Evolutionary conservation across 2,888 invertebrate genomes (phyloP).

Genomic region (Calliphora vomitoria): DNA sequence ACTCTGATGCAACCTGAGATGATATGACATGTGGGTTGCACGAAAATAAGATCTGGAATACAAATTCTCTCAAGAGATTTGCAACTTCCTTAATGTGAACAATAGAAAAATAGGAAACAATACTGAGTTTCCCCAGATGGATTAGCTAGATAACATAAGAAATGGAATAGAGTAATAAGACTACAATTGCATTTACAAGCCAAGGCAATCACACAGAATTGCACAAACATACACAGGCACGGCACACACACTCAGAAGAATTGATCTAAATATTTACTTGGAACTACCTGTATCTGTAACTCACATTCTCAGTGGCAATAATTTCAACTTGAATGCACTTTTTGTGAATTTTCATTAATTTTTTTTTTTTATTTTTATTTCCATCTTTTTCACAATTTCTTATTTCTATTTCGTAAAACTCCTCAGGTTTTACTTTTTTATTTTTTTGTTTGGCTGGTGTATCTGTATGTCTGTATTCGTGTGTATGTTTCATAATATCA

Average conservation of each 20-base stretch:
- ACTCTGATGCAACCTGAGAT: constrained; percentile 71
- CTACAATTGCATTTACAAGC: constrained; percentile 16
- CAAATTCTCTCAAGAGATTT: constrained; percentile 58
- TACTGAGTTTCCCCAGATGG: constrained; percentile 63
- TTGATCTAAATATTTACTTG: constrained; percentile 53
- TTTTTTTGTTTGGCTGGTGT: neutral
- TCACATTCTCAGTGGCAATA: constrained; percentile 40
- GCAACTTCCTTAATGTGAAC: constrained; percentile 64
- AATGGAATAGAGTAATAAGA: constrained; percentile 29
- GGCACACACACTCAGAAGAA: constrained; percentile 1
- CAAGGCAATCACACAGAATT: constrained; percentile 47
- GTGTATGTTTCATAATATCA: constrained; percentile 64
- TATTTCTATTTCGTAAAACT: constrained; percentile 25
- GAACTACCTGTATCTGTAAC: constrained; percentile 57
- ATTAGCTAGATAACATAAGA: constrained; percentile 67
- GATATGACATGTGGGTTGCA: constrained; percentile 74
- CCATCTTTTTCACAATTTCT: constrained; percentile 50
- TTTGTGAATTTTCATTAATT: constrained; percentile 54
- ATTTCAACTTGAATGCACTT: constrained; percentile 67
- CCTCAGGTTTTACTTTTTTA: constrained; percentile 55
- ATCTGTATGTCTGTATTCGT: neutral
- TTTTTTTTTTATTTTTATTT: neutral
- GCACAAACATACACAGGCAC: neutral
- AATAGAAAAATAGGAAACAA: constrained; percentile 61
- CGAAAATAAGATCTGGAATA: constrained; percentile 13